Evolutionary conservation across 2,797 vertebrate species (phyloP), one percentile per base, ranked within the genome.

Genomic region (Dicrostonyx torquatus): DNA sequence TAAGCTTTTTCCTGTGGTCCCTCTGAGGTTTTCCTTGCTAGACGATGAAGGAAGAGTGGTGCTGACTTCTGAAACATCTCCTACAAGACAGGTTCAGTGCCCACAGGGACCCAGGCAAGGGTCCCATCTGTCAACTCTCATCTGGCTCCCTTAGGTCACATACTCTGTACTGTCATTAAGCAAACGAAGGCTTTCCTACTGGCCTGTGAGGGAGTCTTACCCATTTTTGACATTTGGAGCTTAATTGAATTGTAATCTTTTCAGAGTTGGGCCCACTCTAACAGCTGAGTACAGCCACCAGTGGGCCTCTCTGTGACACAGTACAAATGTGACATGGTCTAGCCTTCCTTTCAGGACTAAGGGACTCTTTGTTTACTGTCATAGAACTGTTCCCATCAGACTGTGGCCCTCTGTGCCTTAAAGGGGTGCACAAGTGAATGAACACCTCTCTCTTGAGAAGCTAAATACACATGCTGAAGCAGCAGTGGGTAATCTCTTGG

Each of bases 1-100:
- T 99, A 97, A 97, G 99, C 97, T 15, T 72, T 90, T 20, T 85
- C 29, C 22, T 9, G 0, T 70, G 20, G 29, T 24, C 14, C 14
- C 43, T 5, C 3, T 4, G 15, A 3, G 12, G 34, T 0, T 29
- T 15, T 76, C 3, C 0, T 12, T 34, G 58, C 34, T 5, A 1
- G 40, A n/a, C 29, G 34, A 9, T 17, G 6, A 2, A 8, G 34
- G 6, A 80, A 15, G 13, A 5, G 15, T 31, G 31, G 22, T 17
- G 26, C 7, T 2, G 6, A 20, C 6, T 50, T 17, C 75, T 6
- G 24, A 22, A 31, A 75, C 4, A 6, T 6, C 26, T 22, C 6
- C 6, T 10, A 8, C n/a, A 53, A 2, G 1, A 3, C 3, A 12
- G 58, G 3, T 11, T 31, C 45, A 4, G 22, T 43, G 13, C 29